Percentiles rank a stretch among this genome's conserved stretches.
Conservation (phyloP, 2,888 invertebrate genomes). For the Eudasyphora cyanicolor region DNA sequence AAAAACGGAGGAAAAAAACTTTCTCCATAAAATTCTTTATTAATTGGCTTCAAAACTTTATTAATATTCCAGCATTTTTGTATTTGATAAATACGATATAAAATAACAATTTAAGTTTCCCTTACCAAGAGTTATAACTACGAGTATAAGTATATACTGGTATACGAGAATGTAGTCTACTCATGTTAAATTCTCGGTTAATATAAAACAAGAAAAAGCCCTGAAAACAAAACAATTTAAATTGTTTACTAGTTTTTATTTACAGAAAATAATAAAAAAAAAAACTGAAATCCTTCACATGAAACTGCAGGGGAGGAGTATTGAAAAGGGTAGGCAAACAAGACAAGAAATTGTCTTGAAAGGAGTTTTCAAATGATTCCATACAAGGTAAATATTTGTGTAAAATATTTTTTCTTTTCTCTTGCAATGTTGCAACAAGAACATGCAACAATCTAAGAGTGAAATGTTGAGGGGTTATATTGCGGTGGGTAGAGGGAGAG, state of each 20-base stretch:
- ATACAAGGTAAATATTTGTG: conserved; percentile 19
- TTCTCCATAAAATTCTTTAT: conserved; percentile 32
- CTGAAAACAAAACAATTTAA: conserved; percentile 14
- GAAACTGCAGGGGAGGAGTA: neutral
- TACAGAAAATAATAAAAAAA: neutral
- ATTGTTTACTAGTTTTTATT: conserved; percentile 31
- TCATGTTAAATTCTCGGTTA: neutral
- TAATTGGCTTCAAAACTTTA: conserved; percentile 42
- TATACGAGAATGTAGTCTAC: too few relatives aligned
- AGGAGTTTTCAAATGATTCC: neutral
- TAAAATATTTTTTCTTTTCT: neutral
- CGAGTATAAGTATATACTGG: too few relatives aligned
- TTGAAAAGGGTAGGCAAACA: neutral
- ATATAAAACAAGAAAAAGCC: neutral
- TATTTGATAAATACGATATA: conserved; percentile 24
- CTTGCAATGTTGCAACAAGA: neutral
- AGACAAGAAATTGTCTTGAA: neutral
- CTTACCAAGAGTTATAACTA: neutral
- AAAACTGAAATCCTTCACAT: neutral
- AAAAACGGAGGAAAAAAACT: conserved; percentile 33
- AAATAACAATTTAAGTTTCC: conserved; percentile 20
- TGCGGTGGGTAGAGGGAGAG: too few relatives aligned
- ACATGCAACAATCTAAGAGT: conserved; percentile 20
- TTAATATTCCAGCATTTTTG: conserved; percentile 40
- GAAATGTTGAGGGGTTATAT: too few relatives aligned